Base-by-base conservation (phyloP, 2,113 vertebrate species). In the Perccottus glenii region DNA sequence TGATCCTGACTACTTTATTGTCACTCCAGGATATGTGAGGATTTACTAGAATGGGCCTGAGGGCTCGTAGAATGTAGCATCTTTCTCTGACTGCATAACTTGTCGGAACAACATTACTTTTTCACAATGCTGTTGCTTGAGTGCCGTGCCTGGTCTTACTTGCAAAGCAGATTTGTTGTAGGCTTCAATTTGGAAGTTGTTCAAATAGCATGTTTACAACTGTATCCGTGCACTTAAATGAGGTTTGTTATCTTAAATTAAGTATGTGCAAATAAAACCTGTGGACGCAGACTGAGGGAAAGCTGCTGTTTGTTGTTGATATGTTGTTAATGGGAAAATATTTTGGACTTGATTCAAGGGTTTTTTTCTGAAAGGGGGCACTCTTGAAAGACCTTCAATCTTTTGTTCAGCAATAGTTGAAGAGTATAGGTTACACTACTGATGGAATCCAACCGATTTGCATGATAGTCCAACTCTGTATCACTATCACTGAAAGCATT, bases 401-500 rank as follows among this genome's bases (percentile, higher is more conserved):
- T 77, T 58, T 43, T 47, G 42, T 63, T 48, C 10, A 38, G 33
- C 15, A 44, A 1, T 53, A 52, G 49, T 62, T 43, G 36, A 71
- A 67, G 19, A 27, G 59, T 63, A 6, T 59, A 32, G 5, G 44
- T 60, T 64, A 49, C 70, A 61, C 14, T 46, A 16, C 27, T 50
- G 55, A 40, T 52, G 48, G 33, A 61, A 53, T 70, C 40, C 53
- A 53, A 58, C 32, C 46, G 19, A 70, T 67, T 77, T 63, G 46
- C 77, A 55, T 60, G 40, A 76, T 36, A 46, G 50, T 49, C 48
- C 61, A 71, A 61, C 43, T 61, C 49, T 46, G 53, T 11, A 35
- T 60, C 64, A 0, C 58, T 57, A 46, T 74, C 38, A 46, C 59
- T 62, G 4, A 67, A 75, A 43, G n/a, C 35, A 67, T 78, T 77